These are phyloP conservation scores for Ctenoplectra terminalis DNA, from an alignment of 1,140 invertebrate species.

Conservation along the genomic window DNA sequence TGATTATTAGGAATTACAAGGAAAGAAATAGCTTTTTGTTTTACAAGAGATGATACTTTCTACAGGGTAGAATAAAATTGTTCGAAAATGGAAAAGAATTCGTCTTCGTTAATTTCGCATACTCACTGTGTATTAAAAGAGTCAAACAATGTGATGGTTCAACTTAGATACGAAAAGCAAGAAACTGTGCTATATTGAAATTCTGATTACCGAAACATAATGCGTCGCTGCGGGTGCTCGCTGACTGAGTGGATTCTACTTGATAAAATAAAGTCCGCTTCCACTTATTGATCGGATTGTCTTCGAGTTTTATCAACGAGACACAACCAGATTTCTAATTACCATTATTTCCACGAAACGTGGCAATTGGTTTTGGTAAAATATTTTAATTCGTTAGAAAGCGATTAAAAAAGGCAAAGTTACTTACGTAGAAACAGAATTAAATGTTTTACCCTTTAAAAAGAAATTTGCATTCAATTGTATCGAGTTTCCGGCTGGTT, in stretches of 20 bases:
- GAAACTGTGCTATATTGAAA: constrained; percentile 33
- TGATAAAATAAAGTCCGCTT: constrained; percentile 57
- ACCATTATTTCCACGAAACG: not conserved
- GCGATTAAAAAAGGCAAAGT: too few relatives aligned
- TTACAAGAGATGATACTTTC: too few relatives aligned
- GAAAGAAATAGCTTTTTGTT: too few relatives aligned
- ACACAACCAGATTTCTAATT: constrained; percentile 14
- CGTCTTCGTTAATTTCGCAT: not conserved
- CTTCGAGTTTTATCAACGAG: constrained; percentile 36
- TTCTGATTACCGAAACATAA: constrained; percentile 61
- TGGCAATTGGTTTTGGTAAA: not conserved
- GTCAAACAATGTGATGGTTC: constrained; percentile 25
- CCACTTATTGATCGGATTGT: constrained; percentile 64
- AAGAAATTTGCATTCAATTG: not conserved
- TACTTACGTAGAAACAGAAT: not conserved
- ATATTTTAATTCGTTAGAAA: not conserved
- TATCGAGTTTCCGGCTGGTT: not conserved
- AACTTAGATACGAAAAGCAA: constrained; percentile 42
- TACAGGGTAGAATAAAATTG: not conserved
- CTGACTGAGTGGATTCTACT: constrained; percentile 43
- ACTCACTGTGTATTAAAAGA: constrained; percentile 34
- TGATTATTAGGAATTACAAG: too few relatives aligned
- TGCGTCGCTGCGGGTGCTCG: constrained; percentile 32
- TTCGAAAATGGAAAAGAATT: not conserved
- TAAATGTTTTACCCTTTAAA: not conserved